A percentile compares a stretch with the other conserved stretches of the same genome.
These are phyloP conservation scores for Syngnathus floridae DNA, from an alignment of 2,113 vertebrate species.

Conservation along the genomic window DNA sequence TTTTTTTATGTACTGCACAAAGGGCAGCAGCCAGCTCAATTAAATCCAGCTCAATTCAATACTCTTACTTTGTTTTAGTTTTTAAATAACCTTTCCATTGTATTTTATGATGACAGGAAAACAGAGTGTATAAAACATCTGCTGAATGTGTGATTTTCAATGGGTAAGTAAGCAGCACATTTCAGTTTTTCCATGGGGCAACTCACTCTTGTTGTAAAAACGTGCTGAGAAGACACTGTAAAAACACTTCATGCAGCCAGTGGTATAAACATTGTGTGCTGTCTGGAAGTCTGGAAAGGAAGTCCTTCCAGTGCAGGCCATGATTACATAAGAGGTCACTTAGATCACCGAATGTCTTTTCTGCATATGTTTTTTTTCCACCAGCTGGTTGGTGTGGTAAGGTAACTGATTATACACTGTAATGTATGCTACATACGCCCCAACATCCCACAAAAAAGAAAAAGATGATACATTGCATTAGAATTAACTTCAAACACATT, in stretches of 20 bases:
- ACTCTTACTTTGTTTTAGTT: neutral
- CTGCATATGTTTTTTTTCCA: neutral
- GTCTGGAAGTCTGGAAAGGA: neutral
- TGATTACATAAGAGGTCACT: constrained; percentile 10
- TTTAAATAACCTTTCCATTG: neutral
- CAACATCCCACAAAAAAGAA: neutral
- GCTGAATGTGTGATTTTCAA: neutral
- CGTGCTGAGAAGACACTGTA: neutral
- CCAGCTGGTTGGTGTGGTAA: neutral
- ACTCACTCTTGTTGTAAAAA: neutral
- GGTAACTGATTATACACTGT: neutral
- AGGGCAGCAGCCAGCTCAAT: neutral
- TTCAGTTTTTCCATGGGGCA: constrained; percentile 4
- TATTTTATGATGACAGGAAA: neutral
- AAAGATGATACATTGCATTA: neutral
- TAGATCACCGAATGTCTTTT: neutral
- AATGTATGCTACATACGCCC: neutral
- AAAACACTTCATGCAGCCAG: constrained; percentile 12
- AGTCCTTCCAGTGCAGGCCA: neutral
- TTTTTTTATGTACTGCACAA: neutral
- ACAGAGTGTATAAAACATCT: neutral
- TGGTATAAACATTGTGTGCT: neutral
- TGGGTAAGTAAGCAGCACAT: constrained; percentile 7
- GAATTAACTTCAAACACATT: no score
- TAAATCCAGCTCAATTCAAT: neutral